Percentiles rank a stretch among this genome's conserved stretches.
Conservation (phyloP, 1,140 invertebrate species). For the Cyclina sinensis region DNA sequence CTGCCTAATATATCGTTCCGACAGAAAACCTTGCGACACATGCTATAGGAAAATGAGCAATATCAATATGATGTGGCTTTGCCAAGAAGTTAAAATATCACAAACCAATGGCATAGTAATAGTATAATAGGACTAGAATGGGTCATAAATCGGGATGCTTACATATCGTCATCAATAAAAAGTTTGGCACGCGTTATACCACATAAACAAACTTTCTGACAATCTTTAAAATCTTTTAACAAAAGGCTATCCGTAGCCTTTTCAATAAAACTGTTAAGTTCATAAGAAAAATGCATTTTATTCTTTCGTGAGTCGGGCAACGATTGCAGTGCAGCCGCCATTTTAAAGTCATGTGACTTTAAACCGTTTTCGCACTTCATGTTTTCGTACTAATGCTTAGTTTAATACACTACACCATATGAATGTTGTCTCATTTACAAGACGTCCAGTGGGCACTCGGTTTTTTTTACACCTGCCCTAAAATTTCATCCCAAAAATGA, state of each 20-base stretch:
- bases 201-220: neutral
- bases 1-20: too few relatives aligned
- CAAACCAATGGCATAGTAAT: too few relatives aligned
- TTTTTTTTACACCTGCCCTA: neutral
- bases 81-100: too few relatives aligned
- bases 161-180: conserved; percentile 42
- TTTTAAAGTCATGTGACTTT: conserved; percentile 52
- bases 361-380: neutral
- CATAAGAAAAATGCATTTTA: conserved; percentile 20
- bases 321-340: conserved; percentile 33
- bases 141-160: neutral
- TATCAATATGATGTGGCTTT: too few relatives aligned
- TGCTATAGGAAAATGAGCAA: too few relatives aligned
- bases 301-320: neutral
- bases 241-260: conserved; percentile 32
- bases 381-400: neutral
- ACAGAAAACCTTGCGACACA: too few relatives aligned
- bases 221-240: conserved; percentile 42
- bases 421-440: too few relatives aligned
- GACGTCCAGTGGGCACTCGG: neutral
- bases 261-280: conserved; percentile 36
- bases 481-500: neutral
- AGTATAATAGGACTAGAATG: too few relatives aligned
- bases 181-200: conserved; percentile 37
- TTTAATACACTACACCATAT: too few relatives aligned